Percentiles rank a stretch among this genome's conserved stretches.
Conservation (phyloP, 1,140 invertebrate genomes). For the Ceratosolen fusciceps region DNA sequence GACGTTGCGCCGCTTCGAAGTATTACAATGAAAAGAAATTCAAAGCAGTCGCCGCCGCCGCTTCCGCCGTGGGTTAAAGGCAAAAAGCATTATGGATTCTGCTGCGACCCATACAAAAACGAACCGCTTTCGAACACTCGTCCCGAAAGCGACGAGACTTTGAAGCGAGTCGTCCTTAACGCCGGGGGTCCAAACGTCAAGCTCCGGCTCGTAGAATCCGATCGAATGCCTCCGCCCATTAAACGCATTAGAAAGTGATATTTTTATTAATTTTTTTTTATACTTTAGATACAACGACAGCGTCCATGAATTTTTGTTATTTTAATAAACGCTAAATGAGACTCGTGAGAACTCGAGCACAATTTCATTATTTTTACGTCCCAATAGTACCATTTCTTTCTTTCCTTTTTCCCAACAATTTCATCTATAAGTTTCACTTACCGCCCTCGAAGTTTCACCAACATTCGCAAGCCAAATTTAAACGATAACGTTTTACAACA, state of each 20-base stretch:
- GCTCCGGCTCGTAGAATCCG: constrained; percentile 49
- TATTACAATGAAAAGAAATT: constrained; percentile 25
- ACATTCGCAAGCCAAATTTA: too few relatives aligned
- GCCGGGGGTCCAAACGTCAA: constrained; percentile 56
- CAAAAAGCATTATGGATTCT: constrained; percentile 61
- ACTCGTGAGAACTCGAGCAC: too few relatives aligned
- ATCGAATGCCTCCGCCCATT: not conserved
- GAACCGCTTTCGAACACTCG: constrained; percentile 40
- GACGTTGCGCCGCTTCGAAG: too few relatives aligned
- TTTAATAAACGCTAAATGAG: too few relatives aligned
- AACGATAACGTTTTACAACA: too few relatives aligned
- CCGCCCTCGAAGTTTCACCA: too few relatives aligned
- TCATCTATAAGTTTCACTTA: too few relatives aligned
- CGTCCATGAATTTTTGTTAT: too few relatives aligned
- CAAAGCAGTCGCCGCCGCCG: not conserved
- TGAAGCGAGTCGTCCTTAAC: constrained; percentile 44
- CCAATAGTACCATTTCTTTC: too few relatives aligned
- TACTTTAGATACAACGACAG: too few relatives aligned
- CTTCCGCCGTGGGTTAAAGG: not conserved
- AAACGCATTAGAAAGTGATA: not conserved
- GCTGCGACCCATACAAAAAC: constrained; percentile 56
- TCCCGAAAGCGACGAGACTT: constrained; percentile 36
- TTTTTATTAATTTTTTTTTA: constrained; percentile 6
- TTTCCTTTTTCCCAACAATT: too few relatives aligned
- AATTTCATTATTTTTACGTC: too few relatives aligned